These are phyloP conservation scores for Ophiothrix spiculata DNA, from an alignment of 35 echinoderm and acorn worm species.

Conservation along the genomic window DNA sequence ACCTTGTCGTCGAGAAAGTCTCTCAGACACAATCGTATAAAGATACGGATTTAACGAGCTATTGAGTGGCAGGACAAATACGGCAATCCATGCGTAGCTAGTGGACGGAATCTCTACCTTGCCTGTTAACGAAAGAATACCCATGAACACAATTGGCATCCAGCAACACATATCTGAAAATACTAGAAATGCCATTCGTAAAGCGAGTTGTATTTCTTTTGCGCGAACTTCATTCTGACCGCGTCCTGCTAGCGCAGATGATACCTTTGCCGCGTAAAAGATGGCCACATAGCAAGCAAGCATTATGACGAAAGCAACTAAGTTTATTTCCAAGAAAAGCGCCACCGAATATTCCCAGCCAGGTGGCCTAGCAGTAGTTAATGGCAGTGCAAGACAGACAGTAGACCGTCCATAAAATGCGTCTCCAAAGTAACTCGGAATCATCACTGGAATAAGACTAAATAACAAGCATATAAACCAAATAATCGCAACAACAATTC, in stretches of 20 bases:
- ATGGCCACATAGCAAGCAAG: background rate
- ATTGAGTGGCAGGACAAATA: slow-evolving; percentile 25
- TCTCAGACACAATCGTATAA: background rate
- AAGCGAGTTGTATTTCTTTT: slow-evolving; percentile 17
- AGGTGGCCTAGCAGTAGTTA: slow-evolving; percentile 34
- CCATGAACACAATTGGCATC: slow-evolving; percentile 35
- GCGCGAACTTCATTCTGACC: background rate
- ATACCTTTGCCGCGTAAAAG: background rate
- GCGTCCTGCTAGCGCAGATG: background rate
- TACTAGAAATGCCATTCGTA: slow-evolving; percentile 17
- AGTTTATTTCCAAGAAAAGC: slow-evolving; percentile 36
- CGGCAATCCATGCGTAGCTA: slow-evolving; percentile 29
- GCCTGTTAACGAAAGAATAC: background rate
- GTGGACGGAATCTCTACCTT: background rate
- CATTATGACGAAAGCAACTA: slow-evolving; percentile 16
- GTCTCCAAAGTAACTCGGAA: background rate
- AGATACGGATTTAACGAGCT: slow-evolving; percentile 20
- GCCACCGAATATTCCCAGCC: slow-evolving; percentile 20
- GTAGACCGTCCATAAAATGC: slow-evolving; percentile 24
- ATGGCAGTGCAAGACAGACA: slow-evolving; percentile 35
- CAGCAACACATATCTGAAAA: slow-evolving; percentile 23
- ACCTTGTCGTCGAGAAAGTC: background rate
- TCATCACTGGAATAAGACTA: slow-evolving; percentile 3
- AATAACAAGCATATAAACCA: slow-evolving; percentile 31
- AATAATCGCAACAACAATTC: background rate